These are phyloP conservation scores for Melikaiella ostensackeni DNA, from an alignment of 2,888 invertebrate species.

Conservation along the genomic window DNA sequence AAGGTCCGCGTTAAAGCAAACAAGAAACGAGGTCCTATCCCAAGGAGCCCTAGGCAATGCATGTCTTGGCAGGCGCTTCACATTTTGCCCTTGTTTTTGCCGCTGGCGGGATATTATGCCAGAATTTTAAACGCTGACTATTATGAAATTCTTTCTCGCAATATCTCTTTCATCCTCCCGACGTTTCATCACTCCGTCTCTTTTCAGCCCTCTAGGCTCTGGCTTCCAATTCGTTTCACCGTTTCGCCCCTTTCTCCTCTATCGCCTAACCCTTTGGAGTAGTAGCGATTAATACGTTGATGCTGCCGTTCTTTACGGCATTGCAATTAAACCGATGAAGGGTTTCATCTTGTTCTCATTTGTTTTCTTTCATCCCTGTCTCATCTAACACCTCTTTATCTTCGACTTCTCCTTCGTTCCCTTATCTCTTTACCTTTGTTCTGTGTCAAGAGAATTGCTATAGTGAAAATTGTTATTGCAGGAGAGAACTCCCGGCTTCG, in stretches of 20 bases:
- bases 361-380: conserved; percentile 52
- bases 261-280: conserved; percentile 53
- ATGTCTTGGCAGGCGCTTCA: conserved; percentile 62
- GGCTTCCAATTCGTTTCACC: conserved; percentile 50
- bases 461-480: not conserved
- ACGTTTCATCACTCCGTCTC: conserved; percentile 33
- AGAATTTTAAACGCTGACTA: conserved; percentile 72
- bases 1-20: conserved; percentile 68
- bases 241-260: conserved; percentile 44
- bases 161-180: conserved; percentile 54
- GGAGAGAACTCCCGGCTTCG: not conserved
- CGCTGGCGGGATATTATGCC: conserved; percentile 63
- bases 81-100: conserved; percentile 54
- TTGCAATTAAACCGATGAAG: conserved; percentile 66
- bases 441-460: not conserved
- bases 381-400: not conserved
- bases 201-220: conserved; percentile 50
- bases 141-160: conserved; percentile 71
- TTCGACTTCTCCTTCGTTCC: not conserved
- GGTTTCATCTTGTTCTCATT: conserved; percentile 55
- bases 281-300: conserved; percentile 64
- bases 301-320: conserved; percentile 60
- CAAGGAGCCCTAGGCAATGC: conserved; percentile 70
- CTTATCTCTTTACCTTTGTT: not conserved
- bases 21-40: conserved; percentile 72